Conservation (phyloP, 1,140 invertebrate species). For the Ostrea edulis region DNA sequence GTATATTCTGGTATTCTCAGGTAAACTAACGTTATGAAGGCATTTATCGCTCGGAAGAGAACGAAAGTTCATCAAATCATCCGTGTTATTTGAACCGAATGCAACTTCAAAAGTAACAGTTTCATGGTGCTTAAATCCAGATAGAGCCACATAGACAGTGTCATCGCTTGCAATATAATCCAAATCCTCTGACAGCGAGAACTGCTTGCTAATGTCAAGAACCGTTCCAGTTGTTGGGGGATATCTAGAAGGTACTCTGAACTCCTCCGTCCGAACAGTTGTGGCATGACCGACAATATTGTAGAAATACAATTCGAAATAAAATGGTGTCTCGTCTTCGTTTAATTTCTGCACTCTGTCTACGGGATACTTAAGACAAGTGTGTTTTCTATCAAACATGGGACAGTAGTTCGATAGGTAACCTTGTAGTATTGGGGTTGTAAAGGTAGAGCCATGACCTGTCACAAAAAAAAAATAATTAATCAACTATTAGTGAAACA, state of each 20-base stretch:
- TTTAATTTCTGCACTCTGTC: slow-evolving; percentile 50
- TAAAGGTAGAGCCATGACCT: slow-evolving; percentile 7
- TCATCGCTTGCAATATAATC: slow-evolving; percentile 50
- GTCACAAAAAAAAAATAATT: not conserved
- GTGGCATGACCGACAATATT: slow-evolving; percentile 59
- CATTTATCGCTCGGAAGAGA: not conserved
- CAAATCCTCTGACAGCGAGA: slow-evolving; percentile 23
- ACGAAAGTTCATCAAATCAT: slow-evolving; percentile 49
- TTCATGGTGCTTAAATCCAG: slow-evolving; percentile 59
- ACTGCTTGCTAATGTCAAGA: slow-evolving; percentile 44
- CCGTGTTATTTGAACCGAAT: slow-evolving; percentile 34
- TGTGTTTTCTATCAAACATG: not conserved
- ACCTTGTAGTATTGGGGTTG: not conserved
- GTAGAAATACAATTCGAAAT: slow-evolving; percentile 50
- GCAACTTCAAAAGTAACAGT: slow-evolving; percentile 53
- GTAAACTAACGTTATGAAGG: not conserved
- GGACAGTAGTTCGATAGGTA: not conserved
- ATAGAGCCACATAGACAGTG: slow-evolving; percentile 54
- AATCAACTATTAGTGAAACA: not conserved
- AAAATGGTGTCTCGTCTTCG: slow-evolving; percentile 41
- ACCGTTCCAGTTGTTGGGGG: slow-evolving; percentile 55
- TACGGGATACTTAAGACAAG: slow-evolving; percentile 50
- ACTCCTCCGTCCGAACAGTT: slow-evolving; percentile 42
- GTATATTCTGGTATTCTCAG: not conserved
- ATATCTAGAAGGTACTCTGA: slow-evolving; percentile 54